phyloP scores from a whole-genome alignment of 2,113 vertebrate genomes.

The Psilopsiagon aymara region DNA sequence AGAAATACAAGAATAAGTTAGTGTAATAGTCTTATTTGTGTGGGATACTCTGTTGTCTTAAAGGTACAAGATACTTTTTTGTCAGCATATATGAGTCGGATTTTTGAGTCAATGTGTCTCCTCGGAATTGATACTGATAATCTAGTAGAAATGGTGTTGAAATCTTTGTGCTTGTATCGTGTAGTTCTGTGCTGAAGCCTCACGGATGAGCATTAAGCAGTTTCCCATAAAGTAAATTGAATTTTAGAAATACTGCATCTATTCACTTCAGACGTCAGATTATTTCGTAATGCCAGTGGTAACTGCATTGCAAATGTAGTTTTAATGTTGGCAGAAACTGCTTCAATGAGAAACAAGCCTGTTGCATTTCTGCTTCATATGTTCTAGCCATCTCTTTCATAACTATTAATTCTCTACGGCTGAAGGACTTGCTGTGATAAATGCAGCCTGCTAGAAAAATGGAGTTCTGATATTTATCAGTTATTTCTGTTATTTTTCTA shows the following conservation, averaged over 20 bases:
- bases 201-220: neutral
- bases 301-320: neutral
- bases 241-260: neutral
- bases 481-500: neutral
- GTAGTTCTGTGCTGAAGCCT: neutral
- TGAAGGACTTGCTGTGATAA: neutral
- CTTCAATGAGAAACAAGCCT: neutral
- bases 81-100: neutral
- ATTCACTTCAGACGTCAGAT: neutral
- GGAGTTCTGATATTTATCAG: accelerated
- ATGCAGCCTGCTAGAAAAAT: neutral
- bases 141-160: accelerated
- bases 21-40: neutral
- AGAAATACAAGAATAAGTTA: neutral
- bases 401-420: neutral
- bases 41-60: neutral
- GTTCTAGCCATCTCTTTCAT: neutral
- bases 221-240: neutral
- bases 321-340: neutral
- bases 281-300: neutral
- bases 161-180: neutral
- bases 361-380: neutral
- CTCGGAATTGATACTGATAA: neutral
- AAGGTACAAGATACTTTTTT: neutral
- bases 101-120: neutral